Conservation (phyloP, 1,140 invertebrate species). For the Cepaea nemoralis region DNA sequence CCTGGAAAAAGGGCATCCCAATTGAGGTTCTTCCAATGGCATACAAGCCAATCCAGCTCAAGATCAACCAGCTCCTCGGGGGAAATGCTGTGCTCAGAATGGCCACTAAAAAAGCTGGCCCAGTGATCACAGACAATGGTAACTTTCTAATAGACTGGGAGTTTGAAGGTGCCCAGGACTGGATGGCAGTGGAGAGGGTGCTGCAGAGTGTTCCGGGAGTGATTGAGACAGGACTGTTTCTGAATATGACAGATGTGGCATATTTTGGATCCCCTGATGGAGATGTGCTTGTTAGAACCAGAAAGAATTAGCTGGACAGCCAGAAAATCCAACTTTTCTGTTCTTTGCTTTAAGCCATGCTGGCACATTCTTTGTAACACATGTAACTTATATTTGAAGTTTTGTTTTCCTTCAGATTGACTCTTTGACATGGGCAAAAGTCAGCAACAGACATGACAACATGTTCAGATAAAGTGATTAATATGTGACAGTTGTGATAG, state of each 20-base stretch:
- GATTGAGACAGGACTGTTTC: slow-evolving; percentile 95
- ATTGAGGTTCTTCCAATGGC: slow-evolving; percentile 95
- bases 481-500: no score
- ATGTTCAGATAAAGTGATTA: no score
- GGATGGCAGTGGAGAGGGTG: slow-evolving; percentile 80
- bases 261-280: slow-evolving; percentile 93
- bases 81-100: slow-evolving; percentile 83
- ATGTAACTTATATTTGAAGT: no score
- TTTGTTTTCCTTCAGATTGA: no score
- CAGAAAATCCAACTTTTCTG: no score
- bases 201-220: slow-evolving; percentile 82
- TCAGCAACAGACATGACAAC: no score
- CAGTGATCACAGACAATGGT: slow-evolving; percentile 96
- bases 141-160: slow-evolving; percentile 97
- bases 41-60: slow-evolving; percentile 83
- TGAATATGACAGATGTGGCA: slow-evolving; percentile 88
- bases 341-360: no score
- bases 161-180: slow-evolving; percentile 82
- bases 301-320: no score
- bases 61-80: slow-evolving; percentile 82
- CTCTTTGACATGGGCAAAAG: no score
- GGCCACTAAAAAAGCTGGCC: slow-evolving; percentile 89
- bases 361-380: no score
- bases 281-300: slow-evolving; percentile 36
- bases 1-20: slow-evolving; percentile 93